Evolutionary conservation across 2,888 invertebrate genomes (phyloP).

Genomic region (Tinea semifulvella): DNA sequence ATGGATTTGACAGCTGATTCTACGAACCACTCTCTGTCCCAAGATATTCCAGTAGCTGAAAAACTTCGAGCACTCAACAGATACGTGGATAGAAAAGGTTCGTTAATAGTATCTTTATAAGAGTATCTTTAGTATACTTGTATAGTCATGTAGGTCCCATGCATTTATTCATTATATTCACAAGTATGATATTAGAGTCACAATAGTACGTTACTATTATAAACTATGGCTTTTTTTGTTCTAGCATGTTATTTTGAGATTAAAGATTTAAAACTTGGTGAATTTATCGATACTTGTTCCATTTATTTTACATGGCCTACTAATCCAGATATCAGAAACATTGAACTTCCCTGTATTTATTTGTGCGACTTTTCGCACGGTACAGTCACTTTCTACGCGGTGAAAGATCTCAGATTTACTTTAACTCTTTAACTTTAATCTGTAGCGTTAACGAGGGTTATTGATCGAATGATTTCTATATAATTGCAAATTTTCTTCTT

Average conservation of each 20-base stretch:
- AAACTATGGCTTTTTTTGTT: no score
- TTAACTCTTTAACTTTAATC: background rate
- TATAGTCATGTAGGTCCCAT: no score
- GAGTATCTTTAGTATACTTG: no score
- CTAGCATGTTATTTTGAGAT: no score
- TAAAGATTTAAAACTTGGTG: no score
- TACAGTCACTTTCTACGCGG: conserved; percentile 2
- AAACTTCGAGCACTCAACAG: conserved; percentile 49
- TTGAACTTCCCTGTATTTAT: background rate
- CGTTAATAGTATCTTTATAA: no score
- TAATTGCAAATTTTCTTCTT: no score
- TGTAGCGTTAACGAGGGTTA: background rate
- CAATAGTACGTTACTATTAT: no score
- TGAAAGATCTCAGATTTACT: background rate
- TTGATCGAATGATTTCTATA: no score
- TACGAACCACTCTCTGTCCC: conserved; percentile 45
- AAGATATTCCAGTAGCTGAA: conserved; percentile 54
- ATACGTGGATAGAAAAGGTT: conserved; percentile 56
- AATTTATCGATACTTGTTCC: no score
- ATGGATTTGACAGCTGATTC: conserved; percentile 41
- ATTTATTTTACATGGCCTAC: background rate
- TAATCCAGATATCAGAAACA: conserved; percentile 3
- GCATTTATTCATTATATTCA: no score
- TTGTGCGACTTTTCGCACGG: conserved; percentile 9
- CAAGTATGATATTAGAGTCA: no score